phyloP scores from a whole-genome alignment of 2,113 vertebrate species.

The Gasterosteus aculeatus region DNA sequence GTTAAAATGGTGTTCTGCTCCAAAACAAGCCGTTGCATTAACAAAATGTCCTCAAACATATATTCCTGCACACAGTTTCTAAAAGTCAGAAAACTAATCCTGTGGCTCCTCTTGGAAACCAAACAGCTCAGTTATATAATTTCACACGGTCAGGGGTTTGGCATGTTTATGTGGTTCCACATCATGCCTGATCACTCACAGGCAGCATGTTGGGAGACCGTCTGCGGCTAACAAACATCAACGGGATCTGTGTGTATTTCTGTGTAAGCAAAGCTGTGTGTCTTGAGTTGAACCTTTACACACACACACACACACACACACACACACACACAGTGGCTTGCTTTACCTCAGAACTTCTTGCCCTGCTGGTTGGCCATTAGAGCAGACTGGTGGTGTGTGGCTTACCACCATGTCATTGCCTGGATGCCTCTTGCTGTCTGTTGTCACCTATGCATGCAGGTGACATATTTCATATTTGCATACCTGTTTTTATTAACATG shows the following conservation, averaged over 20 bases:
- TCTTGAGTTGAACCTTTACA: constrained; percentile 36
- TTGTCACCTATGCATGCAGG: constrained; percentile 52
- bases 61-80: neutral
- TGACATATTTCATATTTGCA: neutral
- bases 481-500: neutral
- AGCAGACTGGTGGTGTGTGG: constrained; percentile 71
- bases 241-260: constrained; percentile 46
- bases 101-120: constrained; percentile 2
- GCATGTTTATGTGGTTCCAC: constrained; percentile 47
- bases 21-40: constrained; percentile 21
- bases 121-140: constrained; percentile 16
- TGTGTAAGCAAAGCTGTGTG: constrained; percentile 45
- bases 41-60: neutral
- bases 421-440: constrained; percentile 48
- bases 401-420: constrained; percentile 68
- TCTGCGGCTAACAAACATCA: constrained; percentile 59
- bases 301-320: constrained; percentile 42
- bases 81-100: constrained; percentile 11
- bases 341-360: constrained; percentile 46
- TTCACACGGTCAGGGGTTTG: constrained; percentile 33
- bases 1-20: neutral
- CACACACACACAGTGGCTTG: constrained; percentile 42
- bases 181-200: constrained; percentile 47
- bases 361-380: constrained; percentile 57
- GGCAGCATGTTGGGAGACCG: constrained; percentile 44